Evolutionary conservation across 2,888 invertebrate species (phyloP).

Genomic region (Caenorhabditis parvicauda): DNA sequence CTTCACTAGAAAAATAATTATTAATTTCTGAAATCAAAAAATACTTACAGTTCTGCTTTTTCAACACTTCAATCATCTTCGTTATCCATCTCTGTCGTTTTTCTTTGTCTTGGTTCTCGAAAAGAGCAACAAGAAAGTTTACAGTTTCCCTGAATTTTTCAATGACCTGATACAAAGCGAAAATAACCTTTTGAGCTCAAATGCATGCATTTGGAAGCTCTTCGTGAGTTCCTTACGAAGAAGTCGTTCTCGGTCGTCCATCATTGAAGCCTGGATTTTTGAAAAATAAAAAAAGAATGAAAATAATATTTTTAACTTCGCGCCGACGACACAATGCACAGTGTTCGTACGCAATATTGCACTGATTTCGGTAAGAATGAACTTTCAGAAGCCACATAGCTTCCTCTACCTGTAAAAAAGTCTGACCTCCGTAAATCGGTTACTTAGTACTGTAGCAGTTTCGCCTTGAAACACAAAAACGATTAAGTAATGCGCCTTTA

Average conservation of each 20-base stretch:
- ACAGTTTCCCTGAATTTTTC: conserved; percentile 30
- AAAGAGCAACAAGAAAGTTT: conserved; percentile 27
- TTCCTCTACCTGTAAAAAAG: no score
- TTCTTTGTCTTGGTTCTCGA: conserved; percentile 30
- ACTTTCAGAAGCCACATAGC: no score
- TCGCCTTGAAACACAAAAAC: no score
- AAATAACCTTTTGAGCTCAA: conserved; percentile 20
- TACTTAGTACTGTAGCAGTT: no score
- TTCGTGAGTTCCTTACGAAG: conserved; percentile 19
- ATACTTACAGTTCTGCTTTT: conserved; percentile 38
- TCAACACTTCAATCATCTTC: conserved; percentile 36
- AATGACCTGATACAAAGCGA: background rate
- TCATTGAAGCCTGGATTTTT: background rate
- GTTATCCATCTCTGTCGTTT: conserved; percentile 33
- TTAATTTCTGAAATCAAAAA: background rate
- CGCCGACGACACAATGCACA: background rate
- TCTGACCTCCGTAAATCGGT: no score
- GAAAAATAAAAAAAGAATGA: background rate
- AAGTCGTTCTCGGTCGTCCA: conserved; percentile 6
- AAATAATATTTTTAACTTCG: background rate
- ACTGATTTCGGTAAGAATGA: no score
- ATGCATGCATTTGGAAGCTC: conserved; percentile 26
- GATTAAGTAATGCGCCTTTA: no score
- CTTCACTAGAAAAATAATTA: conserved; percentile 11
- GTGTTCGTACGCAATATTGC: no score